Base-by-base conservation (phyloP, 2,113 vertebrate species). In the Suricata suricatta region DNA sequence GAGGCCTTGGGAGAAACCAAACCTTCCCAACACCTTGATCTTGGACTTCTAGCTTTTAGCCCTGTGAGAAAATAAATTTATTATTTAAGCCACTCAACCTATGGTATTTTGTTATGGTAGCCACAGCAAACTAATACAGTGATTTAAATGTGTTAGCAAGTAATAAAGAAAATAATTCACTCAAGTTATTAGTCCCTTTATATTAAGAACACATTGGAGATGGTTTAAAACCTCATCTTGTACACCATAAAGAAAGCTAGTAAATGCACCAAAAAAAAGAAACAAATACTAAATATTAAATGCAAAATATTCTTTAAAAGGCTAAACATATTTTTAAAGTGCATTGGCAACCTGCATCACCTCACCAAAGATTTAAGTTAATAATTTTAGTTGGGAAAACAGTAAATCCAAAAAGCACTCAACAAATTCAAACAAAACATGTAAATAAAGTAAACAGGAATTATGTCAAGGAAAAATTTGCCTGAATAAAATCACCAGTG, bases 351-450 rank as follows among this genome's bases (percentile, higher is more conserved):
- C 29, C 66, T 44, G 17, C 31, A 76, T 92, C 64, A 76, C 27
- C 69, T 93, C 52, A 93, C 47, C 82, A 47, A 76, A 88, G 13
- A 52, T 52, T 84, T 71, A 90, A 76, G 7, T 84, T 88, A 60
- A 6, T 84, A 90, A 60, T 81, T 92, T 29, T 77, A 52, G 54
- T 3, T 60, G 83, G 54, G n/a, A 95, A 95, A 96, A 84, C n/a
- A 79, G 33, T 88, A 77, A 93, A 66, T 44, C 47, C 33, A 77
- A 93, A 96, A 52, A 71, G 16, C 8, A 74, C 27, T 96, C 31
- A 87, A 63, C 13, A 95, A 81, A 88, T 87, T 97, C 5, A 84
- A 89, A 63, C 9, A n/a, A 95, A 86, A 74, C 50, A 64, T 35
- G 23, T 33, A 93, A 95, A 35, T 68, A 63, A 82, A 44, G 23